phyloP scores from a whole-genome alignment of 2,888 invertebrate genomes.

The Oscheius sp. region DNA sequence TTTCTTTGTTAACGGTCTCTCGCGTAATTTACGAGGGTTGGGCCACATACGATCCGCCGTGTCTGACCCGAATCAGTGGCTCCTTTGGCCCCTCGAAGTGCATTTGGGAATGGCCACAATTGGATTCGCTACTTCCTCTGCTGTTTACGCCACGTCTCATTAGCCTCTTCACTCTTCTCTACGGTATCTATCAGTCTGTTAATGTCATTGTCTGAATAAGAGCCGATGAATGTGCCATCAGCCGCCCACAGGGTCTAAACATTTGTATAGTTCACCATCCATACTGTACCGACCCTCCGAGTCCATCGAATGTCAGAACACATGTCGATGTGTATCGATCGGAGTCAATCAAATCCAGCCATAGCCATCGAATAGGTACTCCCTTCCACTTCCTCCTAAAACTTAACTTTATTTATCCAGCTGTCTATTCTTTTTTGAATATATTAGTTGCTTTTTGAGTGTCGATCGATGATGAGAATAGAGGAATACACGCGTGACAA shows the following conservation, averaged over 20 bases:
- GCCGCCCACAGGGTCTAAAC: background rate
- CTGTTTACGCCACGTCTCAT: constrained; percentile 32
- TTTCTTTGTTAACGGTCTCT: constrained; percentile 15
- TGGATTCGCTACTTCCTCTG: constrained; percentile 30
- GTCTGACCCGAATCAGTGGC: constrained; percentile 7
- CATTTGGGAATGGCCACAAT: constrained; percentile 31
- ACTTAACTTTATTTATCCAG: background rate
- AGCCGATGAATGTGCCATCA: background rate
- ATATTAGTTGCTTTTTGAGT: background rate
- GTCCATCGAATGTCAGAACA: constrained; percentile 5
- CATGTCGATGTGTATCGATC: constrained; percentile 22
- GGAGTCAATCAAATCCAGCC: background rate
- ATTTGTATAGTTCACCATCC: background rate
- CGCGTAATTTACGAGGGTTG: constrained; percentile 4
- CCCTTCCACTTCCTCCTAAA: no score
- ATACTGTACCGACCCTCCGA: background rate
- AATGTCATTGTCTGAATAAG: background rate
- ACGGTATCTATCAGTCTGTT: background rate
- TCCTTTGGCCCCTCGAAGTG: constrained; percentile 20
- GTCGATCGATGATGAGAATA: background rate
- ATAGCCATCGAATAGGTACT: no score
- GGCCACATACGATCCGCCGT: background rate
- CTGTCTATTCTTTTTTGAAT: background rate
- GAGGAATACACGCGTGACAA: no score
- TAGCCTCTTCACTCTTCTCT: background rate